Evolutionary conservation across 2,888 invertebrate genomes (phyloP).

Genomic region (Euspilapteryx auroguttella): DNA sequence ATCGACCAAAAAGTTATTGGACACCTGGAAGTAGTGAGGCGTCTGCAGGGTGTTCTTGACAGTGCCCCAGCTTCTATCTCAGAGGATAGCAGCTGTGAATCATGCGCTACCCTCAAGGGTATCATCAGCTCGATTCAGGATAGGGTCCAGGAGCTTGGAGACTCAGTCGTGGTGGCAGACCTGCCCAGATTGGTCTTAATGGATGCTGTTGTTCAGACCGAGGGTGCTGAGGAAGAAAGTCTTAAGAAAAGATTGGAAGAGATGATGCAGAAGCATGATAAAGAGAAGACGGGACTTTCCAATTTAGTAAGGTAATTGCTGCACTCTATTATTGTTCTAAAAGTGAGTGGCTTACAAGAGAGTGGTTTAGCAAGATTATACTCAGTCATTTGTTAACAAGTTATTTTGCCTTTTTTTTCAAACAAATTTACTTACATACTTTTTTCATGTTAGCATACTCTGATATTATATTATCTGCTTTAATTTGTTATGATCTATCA

Average conservation of each 20-base stretch:
- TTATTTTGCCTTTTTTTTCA: no score
- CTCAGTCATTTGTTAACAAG: no score
- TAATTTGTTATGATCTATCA: no score
- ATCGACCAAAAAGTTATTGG: constrained; percentile 14
- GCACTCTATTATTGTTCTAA: no score
- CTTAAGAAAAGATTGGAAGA: neutral
- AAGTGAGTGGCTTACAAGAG: no score
- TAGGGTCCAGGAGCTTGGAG: constrained; percentile 6
- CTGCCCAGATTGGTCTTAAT: constrained; percentile 1
- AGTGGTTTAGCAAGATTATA: no score
- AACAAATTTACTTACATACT: no score
- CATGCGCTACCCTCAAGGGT: constrained; percentile 6
- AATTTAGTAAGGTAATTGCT: neutral
- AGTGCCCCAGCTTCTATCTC: constrained; percentile 1
- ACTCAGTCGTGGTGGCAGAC: constrained; percentile 3
- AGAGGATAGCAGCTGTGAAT: constrained; percentile 5
- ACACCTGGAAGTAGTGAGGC: constrained; percentile 11
- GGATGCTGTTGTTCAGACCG: constrained; percentile 3
- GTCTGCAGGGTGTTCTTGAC: constrained; percentile 5
- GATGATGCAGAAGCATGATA: neutral
- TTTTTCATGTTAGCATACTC: no score
- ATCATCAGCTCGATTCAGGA: constrained; percentile 7
- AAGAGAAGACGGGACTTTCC: neutral
- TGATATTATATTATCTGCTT: no score
- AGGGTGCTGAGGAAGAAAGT: constrained; percentile 9